Evolutionary conservation across 2,888 invertebrate genomes (phyloP).

Genomic region (Ectemnius cavifrons): DNA sequence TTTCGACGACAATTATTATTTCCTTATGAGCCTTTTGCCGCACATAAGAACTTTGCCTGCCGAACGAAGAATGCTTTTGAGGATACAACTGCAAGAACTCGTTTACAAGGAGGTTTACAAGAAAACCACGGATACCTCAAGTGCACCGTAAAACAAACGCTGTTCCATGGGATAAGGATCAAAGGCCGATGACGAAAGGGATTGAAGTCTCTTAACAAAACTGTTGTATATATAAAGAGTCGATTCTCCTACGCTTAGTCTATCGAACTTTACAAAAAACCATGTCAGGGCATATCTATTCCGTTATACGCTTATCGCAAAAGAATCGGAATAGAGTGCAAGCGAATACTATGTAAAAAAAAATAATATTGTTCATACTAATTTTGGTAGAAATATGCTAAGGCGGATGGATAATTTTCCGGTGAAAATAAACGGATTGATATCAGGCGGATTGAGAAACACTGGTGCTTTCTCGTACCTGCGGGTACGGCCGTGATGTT

Average conservation of each 20-base stretch:
- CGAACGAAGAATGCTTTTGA: slow-evolving; percentile 73
- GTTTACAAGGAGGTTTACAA: slow-evolving; percentile 74
- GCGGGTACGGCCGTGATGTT: slow-evolving; percentile 60
- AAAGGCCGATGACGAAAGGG: no score
- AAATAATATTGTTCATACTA: neutral
- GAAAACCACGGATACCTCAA: slow-evolving; percentile 54
- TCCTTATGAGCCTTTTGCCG: slow-evolving; percentile 76
- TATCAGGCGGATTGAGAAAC: slow-evolving; percentile 58
- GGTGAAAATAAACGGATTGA: slow-evolving; percentile 12
- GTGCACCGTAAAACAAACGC: slow-evolving; percentile 39
- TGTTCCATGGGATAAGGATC: neutral
- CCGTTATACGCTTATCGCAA: no score
- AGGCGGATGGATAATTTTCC: neutral
- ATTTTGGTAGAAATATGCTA: neutral
- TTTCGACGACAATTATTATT: slow-evolving; percentile 76
- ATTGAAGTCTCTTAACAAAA: no score
- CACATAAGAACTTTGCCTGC: slow-evolving; percentile 73
- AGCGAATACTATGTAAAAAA: neutral
- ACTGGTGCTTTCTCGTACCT: slow-evolving; percentile 70
- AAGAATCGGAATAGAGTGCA: no score
- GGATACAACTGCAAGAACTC: slow-evolving; percentile 76
- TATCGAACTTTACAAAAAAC: no score
- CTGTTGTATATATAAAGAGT: no score
- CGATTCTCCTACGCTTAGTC: no score
- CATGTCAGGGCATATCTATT: no score